These are phyloP conservation scores for Rhinichthys klamathensis DNA, from an alignment of 2,113 vertebrate species.

Conservation along the genomic window DNA sequence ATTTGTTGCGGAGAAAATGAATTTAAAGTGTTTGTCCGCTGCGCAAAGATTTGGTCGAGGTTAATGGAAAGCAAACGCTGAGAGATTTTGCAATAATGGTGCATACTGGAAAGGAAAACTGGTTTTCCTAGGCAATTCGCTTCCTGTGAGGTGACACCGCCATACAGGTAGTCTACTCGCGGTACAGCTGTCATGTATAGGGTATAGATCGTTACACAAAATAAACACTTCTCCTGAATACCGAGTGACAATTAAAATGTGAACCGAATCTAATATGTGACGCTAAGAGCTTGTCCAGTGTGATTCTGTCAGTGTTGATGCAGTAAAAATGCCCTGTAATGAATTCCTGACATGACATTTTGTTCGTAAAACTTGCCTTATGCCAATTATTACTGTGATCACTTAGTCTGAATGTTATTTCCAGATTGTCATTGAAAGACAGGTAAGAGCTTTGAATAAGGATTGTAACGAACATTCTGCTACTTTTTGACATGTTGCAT, in stretches of 20 bases:
- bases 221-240: neutral
- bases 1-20: neutral
- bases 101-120: neutral
- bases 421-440: neutral
- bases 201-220: neutral
- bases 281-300: neutral
- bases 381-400: neutral
- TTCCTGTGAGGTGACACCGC: neutral
- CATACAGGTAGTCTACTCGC: slow-evolving; percentile 18
- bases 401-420: neutral
- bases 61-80: slow-evolving; percentile 9
- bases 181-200: neutral
- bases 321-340: neutral
- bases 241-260: neutral
- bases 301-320: neutral
- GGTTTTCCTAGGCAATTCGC: slow-evolving; percentile 2
- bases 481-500: neutral
- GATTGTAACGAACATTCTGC: neutral
- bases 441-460: neutral
- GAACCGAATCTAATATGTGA: neutral
- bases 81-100: neutral
- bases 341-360: neutral
- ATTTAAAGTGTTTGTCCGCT: neutral
- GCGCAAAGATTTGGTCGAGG: neutral
- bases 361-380: neutral